Evolutionary conservation across 2,888 invertebrate species (phyloP), one percentile per base, ranked within the genome.

Genomic region (Cephus pulcher): DNA sequence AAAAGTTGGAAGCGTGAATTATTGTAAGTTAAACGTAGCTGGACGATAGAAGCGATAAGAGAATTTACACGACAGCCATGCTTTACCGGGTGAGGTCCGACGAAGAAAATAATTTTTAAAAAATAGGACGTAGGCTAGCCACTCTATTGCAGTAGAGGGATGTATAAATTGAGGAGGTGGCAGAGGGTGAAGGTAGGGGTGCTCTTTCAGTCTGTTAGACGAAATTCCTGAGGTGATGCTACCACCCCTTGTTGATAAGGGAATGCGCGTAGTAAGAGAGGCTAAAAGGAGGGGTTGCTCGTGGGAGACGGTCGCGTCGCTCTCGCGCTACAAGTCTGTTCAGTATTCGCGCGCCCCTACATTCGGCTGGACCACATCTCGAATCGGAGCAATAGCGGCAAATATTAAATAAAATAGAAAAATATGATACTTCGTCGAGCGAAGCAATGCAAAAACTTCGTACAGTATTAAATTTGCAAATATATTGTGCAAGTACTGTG

Each of bases 271-370:
- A 84, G 86, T 85, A 82, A 80, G 85, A 84, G 86, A 85, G 85
- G 86, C 86, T 86, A 85, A 79, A 83, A 85, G 84, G 85, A 85
- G 85, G 86, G 87, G 86, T 79, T 86, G 85, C 76, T 80, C 80
- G 80, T 23, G 79, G 78, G 69, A 81, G 86, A 81, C 83, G 82
- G 85, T 85, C 83, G 85, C 86, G 86, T 85, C 86, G 87, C 86
- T 84, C 84, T 86, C 85, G 84, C 82, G 78, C 82, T 84, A 82
- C 84, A 86, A 87, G 86, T 88, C 86, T 81, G 85, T 88, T 89
- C 89, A 90, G 90, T 90, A 84, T 87, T 86, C 88, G 88, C 89
- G 90, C 90, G 89, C 83, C 85, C 82, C 88, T 86, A 88, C 86
- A 86, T 84, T 85, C 85, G 88, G 85, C 80, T 85, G 88, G 88